Evolutionary conservation across 2,888 invertebrate species (phyloP), one percentile per base, ranked within the genome.

Genomic region (Linnaemya tessellans): DNA sequence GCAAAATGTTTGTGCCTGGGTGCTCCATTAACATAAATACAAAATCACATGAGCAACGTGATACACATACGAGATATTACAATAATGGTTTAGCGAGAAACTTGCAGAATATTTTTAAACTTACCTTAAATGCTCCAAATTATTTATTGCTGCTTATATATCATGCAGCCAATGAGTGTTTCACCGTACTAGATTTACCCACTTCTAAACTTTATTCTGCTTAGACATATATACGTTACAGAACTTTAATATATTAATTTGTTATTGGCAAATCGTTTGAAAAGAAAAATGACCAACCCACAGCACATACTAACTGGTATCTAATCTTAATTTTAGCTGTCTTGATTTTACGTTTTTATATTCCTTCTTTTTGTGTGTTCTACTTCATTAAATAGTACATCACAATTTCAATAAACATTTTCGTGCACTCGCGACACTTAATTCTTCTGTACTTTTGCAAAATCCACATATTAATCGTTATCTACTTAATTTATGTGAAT

Each of bases 11-110:
- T 73, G 51, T 85, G 84, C 79, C 82, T 80, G 79, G 79, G 60
- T 80, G 85, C 80, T 82, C 82, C 71, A 85, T 79, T 85, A 77
- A 85, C 82, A 82, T 85, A 75, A 82, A 75, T 85, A 74, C 1
- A 68, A 74, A 68, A 51, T 38, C 35, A 11, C 9, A 20, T 49
- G n/a, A 35, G 41, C 43, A 38, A 49, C 20, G 38, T 4, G 35
- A 62, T 18, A n/a, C 35, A 2, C 30, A 30, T 30, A 30, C n/a
- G 10, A 49, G 0, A 43, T 22, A 58, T n/a, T 3, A 30, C 18
- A n/a, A 51, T 35, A 10, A 30, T n/a, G 7, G 20, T 46, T 56
- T 22, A 18, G 46, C 13, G 20, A 43, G 7, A 54, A 38, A 43
- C n/a, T n/a, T 0, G 2, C 8, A 25, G 0, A 41, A 11, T n/a